Percentiles rank a stretch among this genome's conserved stretches.
Evolutionary conservation across 1,140 invertebrate species (phyloP).

Genomic region (Pseudomyrmex pallidus): DNA sequence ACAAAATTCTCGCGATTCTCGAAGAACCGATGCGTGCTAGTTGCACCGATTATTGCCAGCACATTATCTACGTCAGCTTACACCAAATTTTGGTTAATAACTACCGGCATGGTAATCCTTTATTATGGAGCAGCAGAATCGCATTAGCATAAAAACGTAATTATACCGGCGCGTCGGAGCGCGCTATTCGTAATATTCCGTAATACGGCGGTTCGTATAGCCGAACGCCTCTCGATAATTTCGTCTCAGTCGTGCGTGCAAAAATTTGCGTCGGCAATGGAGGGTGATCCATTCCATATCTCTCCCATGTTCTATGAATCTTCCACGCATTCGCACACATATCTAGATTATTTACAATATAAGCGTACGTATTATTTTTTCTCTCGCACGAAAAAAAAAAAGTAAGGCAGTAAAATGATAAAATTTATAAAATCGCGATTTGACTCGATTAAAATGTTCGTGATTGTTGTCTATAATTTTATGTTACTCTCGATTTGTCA

Average conservation of each 20-base stretch:
- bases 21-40: conserved; percentile 45
- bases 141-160: conserved; percentile 74
- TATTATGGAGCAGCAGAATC: conserved; percentile 64
- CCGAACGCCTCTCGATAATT: conserved; percentile 59
- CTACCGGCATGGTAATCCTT: conserved; percentile 68
- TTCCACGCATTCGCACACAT: neutral
- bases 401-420: too few species aligned
- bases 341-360: neutral
- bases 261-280: conserved; percentile 13
- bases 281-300: neutral
- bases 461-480: conserved; percentile 11
- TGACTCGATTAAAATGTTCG: too few species aligned
- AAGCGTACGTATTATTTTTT: too few species aligned
- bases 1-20: conserved; percentile 23
- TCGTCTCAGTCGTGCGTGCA: conserved; percentile 50
- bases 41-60: conserved; percentile 50
- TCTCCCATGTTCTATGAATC: neutral
- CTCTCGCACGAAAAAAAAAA: too few species aligned
- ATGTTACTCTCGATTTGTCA: conserved; percentile 31
- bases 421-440: too few species aligned
- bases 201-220: conserved; percentile 58
- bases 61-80: conserved; percentile 61
- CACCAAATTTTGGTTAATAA: conserved; percentile 69
- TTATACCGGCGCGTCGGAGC: conserved; percentile 63
- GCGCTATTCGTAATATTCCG: conserved; percentile 64